Conservation (phyloP, 2,113 vertebrate species). For the Phrynosoma blainvillii region DNA sequence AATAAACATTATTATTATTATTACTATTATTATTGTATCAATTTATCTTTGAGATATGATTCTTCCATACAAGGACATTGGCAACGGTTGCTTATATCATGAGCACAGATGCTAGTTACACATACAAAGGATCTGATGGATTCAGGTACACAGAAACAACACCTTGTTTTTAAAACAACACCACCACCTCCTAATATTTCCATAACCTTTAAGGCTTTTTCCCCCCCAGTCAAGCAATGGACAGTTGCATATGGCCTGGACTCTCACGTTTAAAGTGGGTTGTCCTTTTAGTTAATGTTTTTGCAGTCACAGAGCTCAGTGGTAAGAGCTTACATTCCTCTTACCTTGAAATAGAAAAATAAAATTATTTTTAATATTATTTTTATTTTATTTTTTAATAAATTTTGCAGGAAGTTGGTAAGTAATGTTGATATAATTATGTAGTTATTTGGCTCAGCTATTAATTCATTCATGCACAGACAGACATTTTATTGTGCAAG, state of each 20-base stretch:
- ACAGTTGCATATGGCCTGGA: neutral
- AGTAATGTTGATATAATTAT: conserved; percentile 6
- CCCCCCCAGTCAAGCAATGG: neutral
- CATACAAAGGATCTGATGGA: neutral
- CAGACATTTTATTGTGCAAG: neutral
- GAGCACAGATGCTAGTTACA: conserved; percentile 15
- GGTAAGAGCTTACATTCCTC: conserved; percentile 20
- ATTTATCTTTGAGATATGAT: conserved; percentile 23
- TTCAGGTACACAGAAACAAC: neutral
- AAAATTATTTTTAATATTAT: neutral
- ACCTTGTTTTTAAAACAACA: neutral
- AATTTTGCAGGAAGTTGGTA: conserved; percentile 28
- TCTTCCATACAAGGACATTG: conserved; percentile 14
- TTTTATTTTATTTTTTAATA: conserved; percentile 27
- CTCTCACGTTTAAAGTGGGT: neutral
- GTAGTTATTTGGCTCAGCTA: neutral
- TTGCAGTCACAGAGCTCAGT: conserved; percentile 11
- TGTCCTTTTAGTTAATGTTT: neutral
- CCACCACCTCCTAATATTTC: neutral
- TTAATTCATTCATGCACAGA: too few relatives aligned
- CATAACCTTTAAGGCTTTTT: neutral
- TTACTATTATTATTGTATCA: too few relatives aligned
- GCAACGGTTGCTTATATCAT: neutral
- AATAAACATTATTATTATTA: too few relatives aligned
- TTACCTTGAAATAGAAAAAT: conserved; percentile 23